Evolutionary conservation across 1,140 invertebrate species (phyloP), one percentile per base, ranked within the genome.

Genomic region (Belonocnema kinseyi): DNA sequence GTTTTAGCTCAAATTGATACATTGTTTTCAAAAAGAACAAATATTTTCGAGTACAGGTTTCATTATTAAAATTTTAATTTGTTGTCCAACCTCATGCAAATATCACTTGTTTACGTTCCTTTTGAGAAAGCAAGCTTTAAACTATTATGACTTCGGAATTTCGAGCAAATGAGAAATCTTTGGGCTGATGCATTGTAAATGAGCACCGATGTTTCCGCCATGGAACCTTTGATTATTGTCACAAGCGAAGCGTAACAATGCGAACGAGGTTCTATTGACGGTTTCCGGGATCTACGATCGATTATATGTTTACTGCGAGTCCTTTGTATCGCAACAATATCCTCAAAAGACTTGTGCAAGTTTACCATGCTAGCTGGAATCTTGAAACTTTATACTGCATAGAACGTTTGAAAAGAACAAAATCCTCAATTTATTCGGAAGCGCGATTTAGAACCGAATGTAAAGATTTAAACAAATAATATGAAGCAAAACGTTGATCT

Each of bases 151-250:
- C 56, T 26, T 12, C 2, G 56, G 56, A 58, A 58, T 58, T 58
- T 58, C 56, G 21, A 19, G 56, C 19, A 26, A 58, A 58, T 58
- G 56, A 58, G 56, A 26, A 58, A 21, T 17, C 19, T 58, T 58
- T 58, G 56, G 11, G 26, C 19, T 58, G 13, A 11, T 58, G 56
- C 56, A 26, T 58, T 58, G 56, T 58, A 26, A 58, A 58, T 58
- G 56, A 13, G 12, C 53, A 54, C 53, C 11, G 53, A 53, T 51
- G 81, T 82, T 88, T 87, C 83, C 83, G 79, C 76, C 78, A 83
- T 73, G 70, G 80, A 82, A 79, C 76, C 79, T 85, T 81, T 80
- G 83, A 87, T 86, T 88, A 86, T 84, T 82, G 83, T 58, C 72
- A 80, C 80, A 83, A 73, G 81, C 83, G 77, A 77, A 87, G 73